Percentiles rank a stretch among this genome's conserved stretches.
Conservation (phyloP, 2,888 invertebrate genomes). For the Kuschelorhynchus macadamiae region DNA sequence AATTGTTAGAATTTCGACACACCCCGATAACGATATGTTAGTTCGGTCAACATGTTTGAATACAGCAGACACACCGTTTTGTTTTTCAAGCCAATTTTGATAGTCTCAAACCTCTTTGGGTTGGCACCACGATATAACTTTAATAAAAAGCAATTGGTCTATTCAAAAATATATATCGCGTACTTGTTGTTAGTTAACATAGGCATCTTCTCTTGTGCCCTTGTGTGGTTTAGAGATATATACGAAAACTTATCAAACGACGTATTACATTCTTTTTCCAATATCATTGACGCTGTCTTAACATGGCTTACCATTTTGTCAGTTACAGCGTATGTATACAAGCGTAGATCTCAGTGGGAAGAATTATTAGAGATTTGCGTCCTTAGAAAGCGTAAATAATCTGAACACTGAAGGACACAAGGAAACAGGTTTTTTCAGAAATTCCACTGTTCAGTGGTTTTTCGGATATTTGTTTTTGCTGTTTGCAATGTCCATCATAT, state of each 20-base stretch:
- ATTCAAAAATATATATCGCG: not conserved
- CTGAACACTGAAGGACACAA: conserved; percentile 21
- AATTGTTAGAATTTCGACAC: too few species aligned
- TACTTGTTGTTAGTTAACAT: conserved; percentile 15
- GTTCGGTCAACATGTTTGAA: not conserved
- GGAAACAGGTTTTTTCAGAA: conserved; percentile 9
- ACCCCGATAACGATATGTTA: too few species aligned
- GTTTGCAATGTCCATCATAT: too few species aligned
- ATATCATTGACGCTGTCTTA: not conserved
- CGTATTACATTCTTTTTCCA: conserved; percentile 1
- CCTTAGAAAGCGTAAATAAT: conserved; percentile 11
- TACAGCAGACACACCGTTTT: conserved; percentile 24
- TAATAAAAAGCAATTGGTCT: conserved; percentile 4
- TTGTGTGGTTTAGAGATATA: not conserved
- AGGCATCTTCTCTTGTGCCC: not conserved
- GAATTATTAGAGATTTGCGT: not conserved
- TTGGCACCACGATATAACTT: conserved; percentile 31
- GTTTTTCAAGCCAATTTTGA: conserved; percentile 29
- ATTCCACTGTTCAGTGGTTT: conserved; percentile 13
- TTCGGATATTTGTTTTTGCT: not conserved
- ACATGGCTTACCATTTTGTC: conserved; percentile 3
- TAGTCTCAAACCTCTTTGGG: conserved; percentile 19
- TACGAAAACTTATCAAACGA: too few species aligned
- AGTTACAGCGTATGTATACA: conserved; percentile 10
- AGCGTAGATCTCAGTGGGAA: conserved; percentile 14